phyloP scores from a whole-genome alignment of 2,888 invertebrate genomes.

The Erynnis tages region DNA sequence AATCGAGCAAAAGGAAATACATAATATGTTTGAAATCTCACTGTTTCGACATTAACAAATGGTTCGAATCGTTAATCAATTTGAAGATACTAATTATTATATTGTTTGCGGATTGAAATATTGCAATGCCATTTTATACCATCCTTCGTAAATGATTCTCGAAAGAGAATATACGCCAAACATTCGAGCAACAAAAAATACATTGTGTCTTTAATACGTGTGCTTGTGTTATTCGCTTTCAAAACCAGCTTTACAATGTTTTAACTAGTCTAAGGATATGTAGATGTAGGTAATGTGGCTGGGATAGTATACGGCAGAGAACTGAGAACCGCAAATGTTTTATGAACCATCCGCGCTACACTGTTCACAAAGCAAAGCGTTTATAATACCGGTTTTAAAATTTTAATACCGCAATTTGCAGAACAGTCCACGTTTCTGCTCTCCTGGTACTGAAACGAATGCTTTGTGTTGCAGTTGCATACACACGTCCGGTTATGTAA shows the following conservation, averaged over 20 bases:
- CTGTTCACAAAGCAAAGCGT: constrained; percentile 53
- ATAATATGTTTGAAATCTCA: too few species aligned
- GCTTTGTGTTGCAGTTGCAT: constrained; percentile 31
- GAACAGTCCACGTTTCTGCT: constrained; percentile 39
- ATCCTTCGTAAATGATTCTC: too few species aligned
- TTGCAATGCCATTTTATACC: too few species aligned
- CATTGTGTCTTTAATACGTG: too few species aligned
- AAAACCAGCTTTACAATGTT: neutral
- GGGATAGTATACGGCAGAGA: constrained; percentile 32
- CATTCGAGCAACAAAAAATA: too few species aligned
- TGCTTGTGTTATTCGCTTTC: neutral
- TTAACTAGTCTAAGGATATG: constrained; percentile 1
- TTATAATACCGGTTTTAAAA: constrained; percentile 60
- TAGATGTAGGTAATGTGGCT: neutral
- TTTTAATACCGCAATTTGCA: constrained; percentile 64
- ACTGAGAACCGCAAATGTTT: constrained; percentile 52
- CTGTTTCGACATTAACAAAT: too few species aligned
- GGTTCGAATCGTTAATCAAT: too few species aligned
- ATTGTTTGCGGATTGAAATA: too few species aligned
- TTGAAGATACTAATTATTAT: too few species aligned
- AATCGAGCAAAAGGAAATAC: too few species aligned
- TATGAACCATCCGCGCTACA: constrained; percentile 55
- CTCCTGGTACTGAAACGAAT: constrained; percentile 38
- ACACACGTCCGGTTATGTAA: constrained; percentile 30
- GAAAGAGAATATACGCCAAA: too few species aligned